phyloP scores from a whole-genome alignment of 2,888 invertebrate species.

The Lithosia quadra region DNA sequence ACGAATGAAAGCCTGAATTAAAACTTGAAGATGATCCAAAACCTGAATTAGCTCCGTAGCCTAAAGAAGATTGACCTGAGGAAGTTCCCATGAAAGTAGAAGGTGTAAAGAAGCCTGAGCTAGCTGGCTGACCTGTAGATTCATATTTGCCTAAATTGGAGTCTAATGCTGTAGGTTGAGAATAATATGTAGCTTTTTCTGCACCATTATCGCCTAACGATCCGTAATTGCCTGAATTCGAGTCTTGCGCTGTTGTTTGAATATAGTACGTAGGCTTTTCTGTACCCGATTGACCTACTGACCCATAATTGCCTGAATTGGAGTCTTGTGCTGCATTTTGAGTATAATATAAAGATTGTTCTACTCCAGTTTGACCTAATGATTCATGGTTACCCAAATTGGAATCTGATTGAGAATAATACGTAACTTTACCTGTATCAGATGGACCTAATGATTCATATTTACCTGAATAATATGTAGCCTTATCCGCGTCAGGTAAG shows the following conservation, averaged over 20 bases:
- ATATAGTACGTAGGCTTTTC: neutral
- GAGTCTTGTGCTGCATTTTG: neutral
- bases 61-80: neutral
- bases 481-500: constrained; percentile 2
- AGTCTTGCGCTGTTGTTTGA: neutral
- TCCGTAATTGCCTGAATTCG: neutral
- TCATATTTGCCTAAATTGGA: constrained; percentile 8
- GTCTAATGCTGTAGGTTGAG: neutral
- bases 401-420: neutral
- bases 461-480: neutral
- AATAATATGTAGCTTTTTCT: neutral
- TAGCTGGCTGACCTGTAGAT: constrained; percentile 1
- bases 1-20: constrained; percentile 1
- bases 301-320: neutral
- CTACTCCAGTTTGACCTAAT: constrained; percentile 1
- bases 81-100: neutral
- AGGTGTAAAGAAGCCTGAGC: neutral
- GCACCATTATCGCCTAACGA: constrained; percentile 2
- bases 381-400: constrained; percentile 6
- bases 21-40: neutral
- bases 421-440: neutral
- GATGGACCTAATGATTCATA: neutral
- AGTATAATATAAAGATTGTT: neutral
- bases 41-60: neutral
- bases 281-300: neutral